Percentiles rank a stretch among this genome's conserved stretches.
Evolutionary conservation across 1,140 invertebrate species (phyloP).

Genomic region (Metopolophium dirhodum): DNA sequence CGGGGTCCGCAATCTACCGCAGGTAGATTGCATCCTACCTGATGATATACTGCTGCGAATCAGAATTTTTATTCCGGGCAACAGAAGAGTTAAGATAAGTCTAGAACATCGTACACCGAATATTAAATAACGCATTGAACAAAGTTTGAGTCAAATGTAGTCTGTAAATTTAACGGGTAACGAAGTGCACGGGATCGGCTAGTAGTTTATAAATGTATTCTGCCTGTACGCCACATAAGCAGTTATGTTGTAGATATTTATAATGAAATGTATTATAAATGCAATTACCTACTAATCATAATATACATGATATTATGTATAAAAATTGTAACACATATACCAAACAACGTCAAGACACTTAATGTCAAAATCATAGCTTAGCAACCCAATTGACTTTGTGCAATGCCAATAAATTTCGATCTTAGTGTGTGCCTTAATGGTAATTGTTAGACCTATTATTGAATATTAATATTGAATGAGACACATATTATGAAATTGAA

Average conservation of each 20-base stretch:
- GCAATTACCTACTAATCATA: neutral
- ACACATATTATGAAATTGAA: neutral
- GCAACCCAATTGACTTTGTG: neutral
- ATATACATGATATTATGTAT: neutral
- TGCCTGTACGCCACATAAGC: too few relatives aligned
- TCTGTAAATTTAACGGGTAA: too few relatives aligned
- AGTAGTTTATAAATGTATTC: too few relatives aligned
- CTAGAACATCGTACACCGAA: too few relatives aligned
- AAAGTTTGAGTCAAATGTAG: too few relatives aligned
- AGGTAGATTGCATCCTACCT: too few relatives aligned
- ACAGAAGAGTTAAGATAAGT: too few relatives aligned
- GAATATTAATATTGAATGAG: neutral
- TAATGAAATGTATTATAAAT: neutral
- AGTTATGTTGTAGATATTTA: neutral
- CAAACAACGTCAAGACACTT: neutral
- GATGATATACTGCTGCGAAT: too few relatives aligned
- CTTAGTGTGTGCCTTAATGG: neutral
- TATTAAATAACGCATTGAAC: too few relatives aligned
- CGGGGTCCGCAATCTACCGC: too few relatives aligned
- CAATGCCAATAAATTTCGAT: neutral
- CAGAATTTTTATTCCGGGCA: too few relatives aligned
- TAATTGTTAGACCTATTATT: neutral
- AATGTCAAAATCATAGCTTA: neutral
- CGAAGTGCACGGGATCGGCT: too few relatives aligned
- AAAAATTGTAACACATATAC: neutral